Evolutionary conservation across 2,113 vertebrate species (phyloP).

Genomic region (Ancistrus triradiatus): DNA sequence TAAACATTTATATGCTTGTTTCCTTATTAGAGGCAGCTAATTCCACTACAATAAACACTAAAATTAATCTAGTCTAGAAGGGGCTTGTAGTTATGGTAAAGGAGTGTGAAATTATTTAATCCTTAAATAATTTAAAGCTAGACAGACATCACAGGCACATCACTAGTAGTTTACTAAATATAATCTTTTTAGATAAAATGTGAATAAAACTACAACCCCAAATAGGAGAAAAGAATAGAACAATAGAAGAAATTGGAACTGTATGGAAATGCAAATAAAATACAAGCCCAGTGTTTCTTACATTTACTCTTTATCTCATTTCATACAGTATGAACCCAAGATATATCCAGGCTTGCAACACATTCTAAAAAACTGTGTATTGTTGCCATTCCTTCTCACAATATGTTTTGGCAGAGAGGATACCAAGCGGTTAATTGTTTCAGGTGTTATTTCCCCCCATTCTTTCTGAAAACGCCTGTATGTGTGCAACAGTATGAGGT

Average conservation of each 20-base stretch:
- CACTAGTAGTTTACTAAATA: slow-evolving; percentile 1
- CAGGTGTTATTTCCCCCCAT: no score
- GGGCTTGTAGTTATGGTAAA: neutral
- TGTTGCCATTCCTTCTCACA: no score
- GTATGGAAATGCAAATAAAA: slow-evolving; percentile 5
- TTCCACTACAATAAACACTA: slow-evolving; percentile 11
- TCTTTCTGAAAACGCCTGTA: no score
- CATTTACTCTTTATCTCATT: no score
- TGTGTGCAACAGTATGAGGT: no score
- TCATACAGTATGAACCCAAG: no score
- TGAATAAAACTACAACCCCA: no score
- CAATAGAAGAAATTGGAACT: neutral
- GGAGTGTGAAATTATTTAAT: neutral
- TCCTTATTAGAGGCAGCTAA: neutral
- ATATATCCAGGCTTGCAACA: no score
- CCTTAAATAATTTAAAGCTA: neutral
- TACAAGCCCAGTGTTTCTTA: no score
- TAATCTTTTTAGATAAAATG: neutral
- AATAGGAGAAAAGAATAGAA: neutral
- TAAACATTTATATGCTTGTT: neutral
- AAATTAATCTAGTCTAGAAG: neutral
- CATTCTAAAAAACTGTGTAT: no score
- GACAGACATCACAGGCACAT: neutral
- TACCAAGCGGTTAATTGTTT: no score
- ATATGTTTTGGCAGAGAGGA: no score